phyloP scores from a whole-genome alignment of 2,888 invertebrate genomes.

The Xestia xanthographa region DNA sequence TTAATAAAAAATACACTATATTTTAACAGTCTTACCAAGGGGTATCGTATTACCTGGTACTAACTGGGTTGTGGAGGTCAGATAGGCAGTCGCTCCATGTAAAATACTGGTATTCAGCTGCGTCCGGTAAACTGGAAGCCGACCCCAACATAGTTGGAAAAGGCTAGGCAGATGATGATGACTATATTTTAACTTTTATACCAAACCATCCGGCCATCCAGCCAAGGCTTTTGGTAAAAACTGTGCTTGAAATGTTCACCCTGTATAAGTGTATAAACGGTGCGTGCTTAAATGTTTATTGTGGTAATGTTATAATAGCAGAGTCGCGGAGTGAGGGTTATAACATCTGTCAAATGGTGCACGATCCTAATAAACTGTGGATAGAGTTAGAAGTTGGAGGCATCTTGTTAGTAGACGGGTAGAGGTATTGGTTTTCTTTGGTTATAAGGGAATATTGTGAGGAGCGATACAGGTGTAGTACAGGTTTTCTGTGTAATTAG shows the following conservation, averaged over 20 bases:
- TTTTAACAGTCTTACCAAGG: no score
- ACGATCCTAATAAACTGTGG: constrained; percentile 50
- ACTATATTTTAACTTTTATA: no score
- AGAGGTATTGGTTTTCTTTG: constrained; percentile 10
- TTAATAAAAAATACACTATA: no score
- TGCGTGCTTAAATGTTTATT: constrained; percentile 75
- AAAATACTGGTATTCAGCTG: no score
- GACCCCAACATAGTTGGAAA: no score
- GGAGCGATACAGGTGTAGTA: neutral
- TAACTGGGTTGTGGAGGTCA: no score
- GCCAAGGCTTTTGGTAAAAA: neutral
- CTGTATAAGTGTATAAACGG: constrained; percentile 61
- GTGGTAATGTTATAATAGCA: constrained; percentile 73
- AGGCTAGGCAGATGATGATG: no score
- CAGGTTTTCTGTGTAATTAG: neutral
- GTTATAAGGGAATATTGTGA: constrained; percentile 8
- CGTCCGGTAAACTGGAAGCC: no score
- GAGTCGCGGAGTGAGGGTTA: constrained; percentile 50
- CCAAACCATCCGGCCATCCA: neutral
- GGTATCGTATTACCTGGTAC: no score
- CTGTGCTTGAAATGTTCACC: neutral
- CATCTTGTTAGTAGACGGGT: constrained; percentile 2
- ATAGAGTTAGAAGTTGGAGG: constrained; percentile 29
- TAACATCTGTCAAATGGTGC: constrained; percentile 60
- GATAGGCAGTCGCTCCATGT: no score